Evolutionary conservation across 2,113 vertebrate species (phyloP).

Genomic region (Gobio gobio): DNA sequence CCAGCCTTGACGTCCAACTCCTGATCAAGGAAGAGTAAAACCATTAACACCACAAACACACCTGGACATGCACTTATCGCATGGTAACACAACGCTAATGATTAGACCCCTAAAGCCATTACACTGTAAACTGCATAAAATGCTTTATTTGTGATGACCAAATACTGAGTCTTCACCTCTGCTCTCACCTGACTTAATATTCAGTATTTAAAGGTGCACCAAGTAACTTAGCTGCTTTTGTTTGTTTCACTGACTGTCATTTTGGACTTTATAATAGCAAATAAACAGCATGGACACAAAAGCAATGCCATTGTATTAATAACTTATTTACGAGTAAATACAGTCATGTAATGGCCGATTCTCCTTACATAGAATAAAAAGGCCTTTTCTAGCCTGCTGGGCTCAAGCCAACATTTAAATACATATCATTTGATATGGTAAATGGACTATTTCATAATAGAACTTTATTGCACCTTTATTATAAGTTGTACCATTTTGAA

Average conservation of each 20-base stretch:
- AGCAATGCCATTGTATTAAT: not conserved
- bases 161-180: constrained; percentile 82
- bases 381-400: not conserved
- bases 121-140: not conserved
- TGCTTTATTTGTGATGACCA: constrained; percentile 75
- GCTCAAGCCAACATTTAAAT: not conserved
- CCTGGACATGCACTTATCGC: constrained; percentile 20
- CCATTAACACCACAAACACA: constrained; percentile 14
- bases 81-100: not conserved
- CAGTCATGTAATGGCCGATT: not conserved
- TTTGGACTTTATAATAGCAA: not conserved
- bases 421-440: not conserved
- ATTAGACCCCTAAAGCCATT: not conserved
- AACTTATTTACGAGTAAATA: not conserved
- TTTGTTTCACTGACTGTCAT: not conserved
- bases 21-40: constrained; percentile 77
- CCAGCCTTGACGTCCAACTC: constrained; percentile 98
- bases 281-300: not conserved
- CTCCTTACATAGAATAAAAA: not conserved
- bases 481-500: not conserved
- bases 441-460: not conserved
- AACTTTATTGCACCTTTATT: not conserved
- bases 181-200: constrained; percentile 79
- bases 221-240: not conserved
- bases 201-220: constrained; percentile 32